Conservation (phyloP, 1,140 invertebrate genomes). For the Ceratitis capitata region DNA sequence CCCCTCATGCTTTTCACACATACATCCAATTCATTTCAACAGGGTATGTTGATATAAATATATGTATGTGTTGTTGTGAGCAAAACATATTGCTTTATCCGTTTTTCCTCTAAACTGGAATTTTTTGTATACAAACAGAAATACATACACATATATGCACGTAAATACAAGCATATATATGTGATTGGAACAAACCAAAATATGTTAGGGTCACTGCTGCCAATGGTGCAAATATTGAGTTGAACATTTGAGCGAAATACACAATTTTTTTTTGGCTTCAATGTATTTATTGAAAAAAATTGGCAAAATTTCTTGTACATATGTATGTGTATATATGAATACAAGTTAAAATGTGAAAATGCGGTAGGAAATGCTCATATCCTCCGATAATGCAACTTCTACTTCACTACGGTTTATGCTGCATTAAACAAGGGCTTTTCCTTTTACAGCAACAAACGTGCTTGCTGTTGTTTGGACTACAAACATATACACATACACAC, state of each 20-base stretch:
- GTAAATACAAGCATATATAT: background rate
- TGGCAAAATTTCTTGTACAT: background rate
- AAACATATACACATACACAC: background rate
- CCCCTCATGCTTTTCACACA: too few relatives aligned
- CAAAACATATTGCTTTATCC: background rate
- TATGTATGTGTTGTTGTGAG: too few relatives aligned
- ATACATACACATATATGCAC: background rate
- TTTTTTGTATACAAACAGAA: background rate
- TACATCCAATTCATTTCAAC: too few relatives aligned
- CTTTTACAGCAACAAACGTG: background rate
- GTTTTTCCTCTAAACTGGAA: background rate
- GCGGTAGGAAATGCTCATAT: background rate
- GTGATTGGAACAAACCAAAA: background rate
- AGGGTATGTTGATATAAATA: too few relatives aligned
- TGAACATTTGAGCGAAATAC: background rate
- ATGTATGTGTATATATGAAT: background rate
- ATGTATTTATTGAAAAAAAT: background rate
- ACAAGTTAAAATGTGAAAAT: background rate
- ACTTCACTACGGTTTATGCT: background rate
- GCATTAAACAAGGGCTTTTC: background rate
- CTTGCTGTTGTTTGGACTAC: background rate
- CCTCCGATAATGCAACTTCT: conserved; percentile 26
- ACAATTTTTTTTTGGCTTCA: too few relatives aligned
- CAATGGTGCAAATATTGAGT: background rate
- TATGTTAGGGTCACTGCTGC: background rate